Conservation (phyloP, 2,797 vertebrate species). For the Enteromius fasciolatus region DNA sequence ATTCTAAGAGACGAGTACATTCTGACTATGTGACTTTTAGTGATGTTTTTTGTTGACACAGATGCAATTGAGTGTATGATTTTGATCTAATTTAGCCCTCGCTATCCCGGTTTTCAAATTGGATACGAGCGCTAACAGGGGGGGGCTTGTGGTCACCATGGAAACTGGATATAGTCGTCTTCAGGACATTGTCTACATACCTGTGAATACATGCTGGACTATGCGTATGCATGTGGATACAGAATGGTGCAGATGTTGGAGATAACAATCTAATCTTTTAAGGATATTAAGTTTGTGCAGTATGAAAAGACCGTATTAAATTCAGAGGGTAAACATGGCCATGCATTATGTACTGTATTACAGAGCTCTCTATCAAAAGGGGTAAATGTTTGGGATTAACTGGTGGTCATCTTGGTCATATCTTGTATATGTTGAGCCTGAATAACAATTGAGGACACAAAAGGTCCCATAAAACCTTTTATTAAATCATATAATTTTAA, state of each 20-base stretch:
- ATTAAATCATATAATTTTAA: conserved; percentile 43
- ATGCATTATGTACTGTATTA: conserved; percentile 10
- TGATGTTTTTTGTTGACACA: conserved; percentile 22
- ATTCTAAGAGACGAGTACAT: not conserved
- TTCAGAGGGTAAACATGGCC: conserved; percentile 37
- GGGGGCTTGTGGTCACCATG: conserved; percentile 70
- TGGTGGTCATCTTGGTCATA: conserved; percentile 15
- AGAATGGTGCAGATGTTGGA: conserved; percentile 12
- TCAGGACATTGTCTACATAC: conserved; percentile 64
- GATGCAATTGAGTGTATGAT: conserved; percentile 26
- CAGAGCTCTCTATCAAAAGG: conserved; percentile 36
- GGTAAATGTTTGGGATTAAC: conserved; percentile 1
- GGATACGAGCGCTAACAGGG: conserved; percentile 60
- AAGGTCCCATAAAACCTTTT: conserved; percentile 38
- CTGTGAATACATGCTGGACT: conserved; percentile 54
- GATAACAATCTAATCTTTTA: conserved; percentile 21
- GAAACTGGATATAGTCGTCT: conserved; percentile 71
- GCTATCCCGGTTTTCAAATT: conserved; percentile 64
- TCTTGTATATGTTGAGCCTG: conserved; percentile 23
- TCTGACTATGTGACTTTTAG: conserved; percentile 25
- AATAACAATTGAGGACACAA: conserved; percentile 31
- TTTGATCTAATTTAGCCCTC: conserved; percentile 62
- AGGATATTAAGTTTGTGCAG: conserved; percentile 27
- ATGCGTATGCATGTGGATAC: conserved; percentile 29
- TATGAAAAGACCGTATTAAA: conserved; percentile 24